Conservation (phyloP, 2,888 invertebrate species). For the Drosophila fulvimacula region DNA sequence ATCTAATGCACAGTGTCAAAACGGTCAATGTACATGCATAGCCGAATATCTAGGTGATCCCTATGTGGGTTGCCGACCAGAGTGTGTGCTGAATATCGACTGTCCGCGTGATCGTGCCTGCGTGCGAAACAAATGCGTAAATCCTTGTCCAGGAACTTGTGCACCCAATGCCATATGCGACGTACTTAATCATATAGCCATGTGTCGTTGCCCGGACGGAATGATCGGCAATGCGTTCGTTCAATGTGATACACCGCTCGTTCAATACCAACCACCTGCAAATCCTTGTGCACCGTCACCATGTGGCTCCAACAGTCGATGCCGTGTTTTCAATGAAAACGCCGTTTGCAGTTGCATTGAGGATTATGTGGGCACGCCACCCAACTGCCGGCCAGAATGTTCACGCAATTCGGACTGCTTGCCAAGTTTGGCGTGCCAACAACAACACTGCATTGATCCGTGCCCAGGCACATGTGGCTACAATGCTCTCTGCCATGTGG, state of each 20-base stretch:
- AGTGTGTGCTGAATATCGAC: constrained; percentile 91
- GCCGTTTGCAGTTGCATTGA: constrained; percentile 91
- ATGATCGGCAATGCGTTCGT: constrained; percentile 91
- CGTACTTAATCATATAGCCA: constrained; percentile 91
- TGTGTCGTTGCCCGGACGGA: constrained; percentile 90
- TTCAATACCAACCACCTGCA: constrained; percentile 64
- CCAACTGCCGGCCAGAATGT: constrained; percentile 92
- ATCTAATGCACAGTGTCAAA: constrained; percentile 88
- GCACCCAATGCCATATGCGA: constrained; percentile 91
- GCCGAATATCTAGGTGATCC: constrained; percentile 91
- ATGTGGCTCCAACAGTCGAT: constrained; percentile 92
- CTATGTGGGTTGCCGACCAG: constrained; percentile 91
- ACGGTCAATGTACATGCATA: constrained; percentile 89
- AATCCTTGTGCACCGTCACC: constrained; percentile 90
- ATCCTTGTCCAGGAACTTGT: constrained; percentile 92
- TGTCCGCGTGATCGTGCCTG: constrained; percentile 90
- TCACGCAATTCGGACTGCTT: constrained; percentile 91
- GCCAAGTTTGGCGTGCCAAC: constrained; percentile 90
- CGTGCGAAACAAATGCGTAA: constrained; percentile 89
- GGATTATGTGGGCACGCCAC: constrained; percentile 90
- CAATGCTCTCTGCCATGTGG: constrained; percentile 89
- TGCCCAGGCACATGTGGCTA: constrained; percentile 92
- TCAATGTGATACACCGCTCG: constrained; percentile 84
- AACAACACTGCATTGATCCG: constrained; percentile 92
- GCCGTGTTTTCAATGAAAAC: constrained; percentile 85